phyloP scores from a whole-genome alignment of 2,797 vertebrate genomes.

The Perodicticus potto region DNA sequence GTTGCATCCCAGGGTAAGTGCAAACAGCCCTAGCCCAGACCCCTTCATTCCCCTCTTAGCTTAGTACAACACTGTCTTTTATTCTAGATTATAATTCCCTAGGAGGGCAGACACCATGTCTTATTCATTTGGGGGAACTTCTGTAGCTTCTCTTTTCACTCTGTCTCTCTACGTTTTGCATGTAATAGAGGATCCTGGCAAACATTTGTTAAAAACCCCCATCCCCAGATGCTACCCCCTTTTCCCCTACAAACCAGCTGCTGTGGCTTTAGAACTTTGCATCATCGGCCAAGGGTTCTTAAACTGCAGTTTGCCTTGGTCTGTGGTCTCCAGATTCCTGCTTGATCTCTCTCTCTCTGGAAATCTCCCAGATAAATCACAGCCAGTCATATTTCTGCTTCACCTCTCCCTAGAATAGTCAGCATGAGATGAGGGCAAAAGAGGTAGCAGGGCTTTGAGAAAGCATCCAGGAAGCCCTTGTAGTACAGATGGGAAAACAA shows the following conservation, averaged over 20 bases:
- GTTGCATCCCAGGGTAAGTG: neutral
- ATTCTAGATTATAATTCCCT: neutral
- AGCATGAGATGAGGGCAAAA: constrained; percentile 15
- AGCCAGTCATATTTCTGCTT: neutral
- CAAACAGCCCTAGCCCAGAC: neutral
- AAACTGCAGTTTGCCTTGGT: constrained; percentile 33
- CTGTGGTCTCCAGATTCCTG: constrained; percentile 59
- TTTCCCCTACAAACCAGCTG: constrained; percentile 14
- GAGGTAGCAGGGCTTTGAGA: constrained; percentile 48
- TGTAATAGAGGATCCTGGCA: neutral
- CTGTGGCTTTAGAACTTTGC: neutral
- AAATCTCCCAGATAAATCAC: constrained; percentile 63
- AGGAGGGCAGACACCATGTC: neutral
- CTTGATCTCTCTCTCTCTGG: constrained; percentile 47
- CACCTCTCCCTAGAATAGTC: constrained; percentile 57
- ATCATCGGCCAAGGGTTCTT: constrained; percentile 4
- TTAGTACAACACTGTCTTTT: neutral
- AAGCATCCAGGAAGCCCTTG: constrained; percentile 63
- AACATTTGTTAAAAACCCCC: neutral
- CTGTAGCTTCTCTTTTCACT: neutral
- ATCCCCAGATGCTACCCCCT: neutral
- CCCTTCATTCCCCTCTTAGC: neutral
- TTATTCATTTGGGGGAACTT: neutral
- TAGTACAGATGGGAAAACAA: constrained; percentile 61
- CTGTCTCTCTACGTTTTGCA: neutral